Evolutionary conservation across 2,888 invertebrate genomes (phyloP), one percentile per base, ranked within the genome.

Genomic region (Augiades crinisus): DNA sequence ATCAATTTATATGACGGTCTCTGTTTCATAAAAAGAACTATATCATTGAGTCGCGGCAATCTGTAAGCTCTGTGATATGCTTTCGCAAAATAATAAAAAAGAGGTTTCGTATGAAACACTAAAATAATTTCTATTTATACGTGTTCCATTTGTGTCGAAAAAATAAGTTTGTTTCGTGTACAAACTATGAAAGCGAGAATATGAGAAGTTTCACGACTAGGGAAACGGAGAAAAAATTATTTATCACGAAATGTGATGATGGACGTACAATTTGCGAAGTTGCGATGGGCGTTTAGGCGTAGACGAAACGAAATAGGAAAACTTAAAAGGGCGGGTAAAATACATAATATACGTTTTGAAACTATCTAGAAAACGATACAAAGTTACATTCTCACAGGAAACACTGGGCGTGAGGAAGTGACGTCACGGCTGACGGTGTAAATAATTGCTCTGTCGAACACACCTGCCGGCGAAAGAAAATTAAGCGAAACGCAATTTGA

Each of bases 401-500:
- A 68, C 62, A 63, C 59, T 59, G 65, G 66, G 57, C 55, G 59
- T 66, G 64, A 67, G 62, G 66, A 63, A 67, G 75, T 84, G 84
- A 84, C 84, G 85, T 83, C 85, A 82, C 74, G 70, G 68, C 80
- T 79, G 81, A 72, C 84, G 85, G 78, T 82, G 84, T 89, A 88
- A 89, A 89, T 89, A 89, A 89, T 88, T 88, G 86, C 85, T 86
- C 82, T 85, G 89, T 89, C 89, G 89, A 89, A 89, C 85, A 88
- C 89, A 89, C 88, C 89, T 88, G 89, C 82, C 77, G 78, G 78
- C 72, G 77, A 87, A 88, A 88, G 87, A 88, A 89, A 88, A 89
- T 89, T 88, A 89, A 88, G 88, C 79, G 85, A 82, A 87, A 87
- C 86, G 86, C 84, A 87, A 88, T 88, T 88, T 87, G 87, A 87